Evolutionary conservation across 2,797 vertebrate species (phyloP).

Genomic region (Notolepis coatsorum): DNA sequence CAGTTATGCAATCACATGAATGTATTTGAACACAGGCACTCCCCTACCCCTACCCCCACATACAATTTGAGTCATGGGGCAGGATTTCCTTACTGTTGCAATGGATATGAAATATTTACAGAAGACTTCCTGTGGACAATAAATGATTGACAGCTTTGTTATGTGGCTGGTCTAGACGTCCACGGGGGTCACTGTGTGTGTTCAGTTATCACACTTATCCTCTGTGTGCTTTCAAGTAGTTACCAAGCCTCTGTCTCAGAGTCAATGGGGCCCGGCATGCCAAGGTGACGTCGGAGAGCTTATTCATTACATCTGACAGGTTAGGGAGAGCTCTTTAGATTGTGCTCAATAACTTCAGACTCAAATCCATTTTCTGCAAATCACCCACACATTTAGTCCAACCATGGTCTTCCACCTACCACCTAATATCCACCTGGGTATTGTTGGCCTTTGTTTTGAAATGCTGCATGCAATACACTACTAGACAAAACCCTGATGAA

Average conservation of each 20-base stretch:
- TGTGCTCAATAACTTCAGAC: conserved; percentile 57
- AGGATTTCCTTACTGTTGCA: conserved; percentile 26
- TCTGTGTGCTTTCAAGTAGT: conserved; percentile 48
- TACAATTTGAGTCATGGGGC: conserved; percentile 9
- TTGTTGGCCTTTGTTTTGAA: not conserved
- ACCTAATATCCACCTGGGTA: not conserved
- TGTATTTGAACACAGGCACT: not conserved
- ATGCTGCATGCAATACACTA: not conserved
- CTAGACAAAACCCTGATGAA: not conserved
- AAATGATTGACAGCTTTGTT: conserved; percentile 40
- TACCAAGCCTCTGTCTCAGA: conserved; percentile 42
- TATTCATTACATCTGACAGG: conserved; percentile 60
- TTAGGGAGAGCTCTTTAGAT: conserved; percentile 53
- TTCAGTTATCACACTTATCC: conserved; percentile 55
- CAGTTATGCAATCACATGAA: not conserved
- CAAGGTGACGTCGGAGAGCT: conserved; percentile 47
- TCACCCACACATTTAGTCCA: not conserved
- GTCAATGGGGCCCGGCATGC: conserved; percentile 38
- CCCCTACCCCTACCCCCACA: not conserved
- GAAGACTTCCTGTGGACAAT: conserved; percentile 23
- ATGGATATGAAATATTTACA: conserved; percentile 60
- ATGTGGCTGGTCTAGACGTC: conserved; percentile 33
- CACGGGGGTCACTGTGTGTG: conserved; percentile 18
- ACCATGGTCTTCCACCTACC: no score
- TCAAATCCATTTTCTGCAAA: not conserved